Evolutionary conservation across 2,113 vertebrate genomes (phyloP).

Genomic region (Craseonycteris thonglongyai): DNA sequence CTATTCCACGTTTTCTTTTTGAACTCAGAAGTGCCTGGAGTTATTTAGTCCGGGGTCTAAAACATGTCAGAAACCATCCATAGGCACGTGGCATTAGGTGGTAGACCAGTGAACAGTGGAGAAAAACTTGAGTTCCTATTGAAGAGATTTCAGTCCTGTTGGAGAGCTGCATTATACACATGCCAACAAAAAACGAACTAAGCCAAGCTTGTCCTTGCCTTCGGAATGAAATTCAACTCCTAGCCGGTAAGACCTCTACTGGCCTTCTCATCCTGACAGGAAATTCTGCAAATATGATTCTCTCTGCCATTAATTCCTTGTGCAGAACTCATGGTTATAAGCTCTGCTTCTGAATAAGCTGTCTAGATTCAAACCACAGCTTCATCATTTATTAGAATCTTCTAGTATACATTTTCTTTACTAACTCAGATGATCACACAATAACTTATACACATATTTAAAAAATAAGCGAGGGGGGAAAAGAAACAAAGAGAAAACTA

Average conservation of each 20-base stretch:
- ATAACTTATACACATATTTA: not conserved
- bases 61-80: not conserved
- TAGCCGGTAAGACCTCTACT: fast-evolving
- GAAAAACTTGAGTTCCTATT: not conserved
- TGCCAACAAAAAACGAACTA: not conserved
- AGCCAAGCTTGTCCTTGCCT: not conserved
- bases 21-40: not conserved
- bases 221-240: not conserved
- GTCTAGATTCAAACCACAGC: not conserved
- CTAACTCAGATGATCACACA: not conserved
- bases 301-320: not conserved
- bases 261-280: too few species aligned
- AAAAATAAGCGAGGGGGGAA: not conserved
- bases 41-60: not conserved
- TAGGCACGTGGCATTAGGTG: not conserved
- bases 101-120: not conserved
- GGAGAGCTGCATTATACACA: not conserved
- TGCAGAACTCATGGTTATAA: not conserved
- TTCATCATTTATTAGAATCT: not conserved
- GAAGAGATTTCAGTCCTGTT: not conserved
- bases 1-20: not conserved
- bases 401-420: not conserved
- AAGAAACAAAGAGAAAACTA: not conserved
- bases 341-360: not conserved
- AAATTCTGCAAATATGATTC: not conserved